Evolutionary conservation across 2,888 invertebrate species (phyloP), one percentile per base, ranked within the genome.

Genomic region (Podabrus alpinus): DNA sequence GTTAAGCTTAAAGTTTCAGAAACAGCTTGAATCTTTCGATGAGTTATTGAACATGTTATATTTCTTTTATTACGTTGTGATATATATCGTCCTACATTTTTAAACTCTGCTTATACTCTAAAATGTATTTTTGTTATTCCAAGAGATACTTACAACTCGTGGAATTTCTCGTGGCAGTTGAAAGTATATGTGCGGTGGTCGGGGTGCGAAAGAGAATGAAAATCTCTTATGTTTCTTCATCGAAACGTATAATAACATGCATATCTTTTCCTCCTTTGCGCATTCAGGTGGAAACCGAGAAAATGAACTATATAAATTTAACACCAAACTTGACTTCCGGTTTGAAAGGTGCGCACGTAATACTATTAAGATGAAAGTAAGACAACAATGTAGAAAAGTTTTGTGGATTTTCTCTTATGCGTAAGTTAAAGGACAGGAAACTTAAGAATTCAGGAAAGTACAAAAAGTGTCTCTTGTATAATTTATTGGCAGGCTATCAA

Each of bases 401-500:
- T 45, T 45, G 45, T 45, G 45, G 45, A 45, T 45, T 45, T 45
- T 64, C 62, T 64, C 21, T 21, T 64, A 64, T 67, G n/a, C 24
- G 29, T 25, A 15, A 25, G 69, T 45, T 70, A 72, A 72, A 74
- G 74, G 72, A 77, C 68, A 62, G 29, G 73, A 76, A 80, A 78
- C 75, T 81, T 80, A 80, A 78, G 77, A 80, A 81, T 81, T 80
- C 81, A 80, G 73, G 77, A 80, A 82, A 83, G 81, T 82, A 81
- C 80, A 81, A 82, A 83, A 82, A 80, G 80, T 80, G 82, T 81
- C 83, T 80, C 79, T 77, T 78, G 79, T 81, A 82, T 85, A 84
- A 86, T 85, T 86, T 85, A 86, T 86, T 81, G 85, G 84, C 81
- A 83, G 79, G 82, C 84, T 82, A 84, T 85, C 85, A 85, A 84